Percentiles rank a stretch among this genome's conserved stretches.
Evolutionary conservation across 2,113 vertebrate genomes (phyloP).

Genomic region (Lamprologus speciosus): DNA sequence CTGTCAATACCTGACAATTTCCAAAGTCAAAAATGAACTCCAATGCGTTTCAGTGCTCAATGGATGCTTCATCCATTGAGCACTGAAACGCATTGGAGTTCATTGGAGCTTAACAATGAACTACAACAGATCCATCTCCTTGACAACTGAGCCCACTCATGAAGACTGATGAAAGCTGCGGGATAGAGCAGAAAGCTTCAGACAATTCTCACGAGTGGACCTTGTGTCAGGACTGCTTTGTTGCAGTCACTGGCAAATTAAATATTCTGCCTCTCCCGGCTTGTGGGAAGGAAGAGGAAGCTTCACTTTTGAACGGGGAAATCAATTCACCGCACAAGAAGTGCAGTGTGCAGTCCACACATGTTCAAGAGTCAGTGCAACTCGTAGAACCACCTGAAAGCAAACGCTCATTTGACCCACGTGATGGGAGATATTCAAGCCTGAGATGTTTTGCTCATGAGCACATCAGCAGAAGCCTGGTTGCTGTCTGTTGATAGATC

Average conservation of each 20-base stretch:
- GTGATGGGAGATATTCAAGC: slow-evolving; percentile 5
- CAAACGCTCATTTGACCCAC: background rate
- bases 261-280: background rate
- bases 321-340: background rate
- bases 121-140: background rate
- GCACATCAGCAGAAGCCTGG: background rate
- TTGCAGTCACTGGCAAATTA: background rate
- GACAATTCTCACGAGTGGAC: background rate
- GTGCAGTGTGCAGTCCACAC: background rate
- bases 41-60: background rate
- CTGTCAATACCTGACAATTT: background rate
- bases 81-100: too few relatives aligned
- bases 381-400: background rate
- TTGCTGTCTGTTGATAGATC: slow-evolving; percentile 19
- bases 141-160: background rate
- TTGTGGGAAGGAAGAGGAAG: background rate
- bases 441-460: background rate
- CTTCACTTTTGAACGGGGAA: slow-evolving; percentile 4
- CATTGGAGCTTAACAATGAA: background rate
- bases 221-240: background rate
- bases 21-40: background rate
- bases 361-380: background rate
- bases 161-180: background rate
- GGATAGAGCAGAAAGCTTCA: background rate
- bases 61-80: background rate